These are phyloP conservation scores for Pinna nobilis DNA, from an alignment of 1,140 invertebrate genomes.

Conservation along the genomic window DNA sequence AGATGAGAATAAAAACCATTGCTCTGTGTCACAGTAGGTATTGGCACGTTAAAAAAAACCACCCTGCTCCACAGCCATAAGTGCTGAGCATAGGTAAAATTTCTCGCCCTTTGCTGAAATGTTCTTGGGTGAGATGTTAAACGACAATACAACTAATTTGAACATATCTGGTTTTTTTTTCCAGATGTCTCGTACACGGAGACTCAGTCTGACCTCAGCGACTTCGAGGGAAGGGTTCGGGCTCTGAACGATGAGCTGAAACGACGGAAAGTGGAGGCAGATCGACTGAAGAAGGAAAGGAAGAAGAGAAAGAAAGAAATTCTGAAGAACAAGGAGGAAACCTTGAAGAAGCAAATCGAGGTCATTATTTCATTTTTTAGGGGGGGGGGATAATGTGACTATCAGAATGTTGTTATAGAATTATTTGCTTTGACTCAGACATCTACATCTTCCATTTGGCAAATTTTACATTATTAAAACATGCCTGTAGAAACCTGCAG, in stretches of 20 bases:
- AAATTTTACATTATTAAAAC: too few relatives aligned
- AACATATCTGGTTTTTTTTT: slow-evolving; percentile 1
- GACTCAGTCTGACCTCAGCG: slow-evolving; percentile 77
- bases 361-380: slow-evolving; percentile 50
- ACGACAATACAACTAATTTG: too few relatives aligned
- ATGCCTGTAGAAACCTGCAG: not conserved
- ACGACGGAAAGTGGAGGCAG: slow-evolving; percentile 76
- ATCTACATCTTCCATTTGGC: too few relatives aligned
- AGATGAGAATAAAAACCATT: too few relatives aligned
- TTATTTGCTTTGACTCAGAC: too few relatives aligned
- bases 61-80: too few relatives aligned
- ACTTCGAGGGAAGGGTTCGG: slow-evolving; percentile 76
- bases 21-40: too few relatives aligned
- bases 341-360: slow-evolving; percentile 78
- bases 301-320: slow-evolving; percentile 75
- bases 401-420: too few relatives aligned
- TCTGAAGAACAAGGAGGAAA: slow-evolving; percentile 76
- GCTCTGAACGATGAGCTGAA: slow-evolving; percentile 77
- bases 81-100: too few relatives aligned
- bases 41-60: too few relatives aligned
- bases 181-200: slow-evolving; percentile 66
- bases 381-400: not conserved
- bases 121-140: too few relatives aligned
- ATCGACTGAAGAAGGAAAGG: slow-evolving; percentile 75
- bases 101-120: too few relatives aligned